Evolutionary conservation across 2,113 vertebrate genomes (phyloP).

Genomic region (Sapayoa aenigma): DNA sequence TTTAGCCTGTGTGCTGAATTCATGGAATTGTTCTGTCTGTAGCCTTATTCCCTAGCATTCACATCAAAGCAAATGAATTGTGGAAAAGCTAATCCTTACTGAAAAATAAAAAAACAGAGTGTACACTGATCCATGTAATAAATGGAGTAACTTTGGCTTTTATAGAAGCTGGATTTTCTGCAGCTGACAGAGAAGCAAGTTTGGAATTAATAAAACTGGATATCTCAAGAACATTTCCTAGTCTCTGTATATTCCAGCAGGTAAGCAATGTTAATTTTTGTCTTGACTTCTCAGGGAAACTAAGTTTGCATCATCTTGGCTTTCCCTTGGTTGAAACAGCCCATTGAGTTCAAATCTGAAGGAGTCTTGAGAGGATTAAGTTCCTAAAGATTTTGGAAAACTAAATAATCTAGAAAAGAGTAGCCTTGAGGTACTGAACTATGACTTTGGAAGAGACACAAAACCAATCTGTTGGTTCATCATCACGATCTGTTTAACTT

Average conservation of each 20-base stretch:
- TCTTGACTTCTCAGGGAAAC: neutral
- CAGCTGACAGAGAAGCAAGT: slow-evolving; percentile 90
- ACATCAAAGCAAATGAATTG: neutral
- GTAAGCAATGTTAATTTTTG: slow-evolving; percentile 69
- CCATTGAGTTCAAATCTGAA: neutral
- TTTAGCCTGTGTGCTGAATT: neutral
- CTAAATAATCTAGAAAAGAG: neutral
- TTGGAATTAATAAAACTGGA: slow-evolving; percentile 96
- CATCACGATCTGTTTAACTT: neutral
- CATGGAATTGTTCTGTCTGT: neutral
- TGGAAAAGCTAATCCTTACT: neutral
- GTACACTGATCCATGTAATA: neutral
- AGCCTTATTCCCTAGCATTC: neutral
- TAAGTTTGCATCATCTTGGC: neutral
- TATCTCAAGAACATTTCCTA: slow-evolving; percentile 95
- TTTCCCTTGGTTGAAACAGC: neutral
- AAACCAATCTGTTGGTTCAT: neutral
- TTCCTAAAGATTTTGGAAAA: neutral
- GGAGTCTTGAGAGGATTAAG: neutral
- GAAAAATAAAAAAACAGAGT: neutral
- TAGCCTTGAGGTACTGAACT: neutral
- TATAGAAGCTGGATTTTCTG: slow-evolving; percentile 82
- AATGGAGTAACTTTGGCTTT: neutral
- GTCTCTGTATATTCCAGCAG: slow-evolving; percentile 94
- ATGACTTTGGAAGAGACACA: neutral